Percentiles rank a stretch among this genome's conserved stretches.
These are phyloP conservation scores for Galemys pyrenaicus DNA, from an alignment of 2,113 vertebrate genomes.

Conservation along the genomic window DNA sequence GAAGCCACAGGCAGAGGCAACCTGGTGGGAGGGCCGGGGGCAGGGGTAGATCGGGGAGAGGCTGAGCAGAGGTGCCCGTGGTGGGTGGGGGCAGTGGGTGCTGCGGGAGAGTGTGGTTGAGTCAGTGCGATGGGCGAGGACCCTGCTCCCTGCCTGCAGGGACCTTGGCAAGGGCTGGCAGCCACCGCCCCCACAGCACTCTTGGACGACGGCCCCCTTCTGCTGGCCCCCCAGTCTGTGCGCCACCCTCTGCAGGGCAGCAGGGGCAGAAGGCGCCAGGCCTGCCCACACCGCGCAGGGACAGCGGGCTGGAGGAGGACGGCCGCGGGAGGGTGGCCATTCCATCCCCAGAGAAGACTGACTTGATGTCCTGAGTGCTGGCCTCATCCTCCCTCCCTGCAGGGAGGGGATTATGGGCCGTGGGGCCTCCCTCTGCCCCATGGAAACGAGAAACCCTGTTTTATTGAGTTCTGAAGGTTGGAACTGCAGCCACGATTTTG, in stretches of 20 bases:
- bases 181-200: fast-evolving
- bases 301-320: background rate
- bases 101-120: background rate
- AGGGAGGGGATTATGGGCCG: background rate
- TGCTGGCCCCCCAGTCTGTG: background rate
- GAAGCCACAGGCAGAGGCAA: background rate
- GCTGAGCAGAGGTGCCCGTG: background rate
- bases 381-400: background rate
- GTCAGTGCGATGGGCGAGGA: background rate
- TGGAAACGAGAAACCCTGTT: background rate
- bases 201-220: background rate
- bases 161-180: background rate
- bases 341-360: background rate
- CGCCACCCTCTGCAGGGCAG: background rate
- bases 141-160: background rate
- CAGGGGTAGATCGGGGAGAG: background rate
- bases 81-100: background rate
- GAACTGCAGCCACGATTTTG: constrained; percentile 43
- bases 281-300: background rate
- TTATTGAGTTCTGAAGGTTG: constrained; percentile 13
- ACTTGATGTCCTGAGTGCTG: background rate
- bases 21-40: background rate
- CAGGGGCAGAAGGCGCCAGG: background rate
- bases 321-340: background rate
- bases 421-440: background rate